Evolutionary conservation across 2,113 vertebrate species (phyloP), one percentile per base, ranked within the genome.

Genomic region (Oophaga pumilio): DNA sequence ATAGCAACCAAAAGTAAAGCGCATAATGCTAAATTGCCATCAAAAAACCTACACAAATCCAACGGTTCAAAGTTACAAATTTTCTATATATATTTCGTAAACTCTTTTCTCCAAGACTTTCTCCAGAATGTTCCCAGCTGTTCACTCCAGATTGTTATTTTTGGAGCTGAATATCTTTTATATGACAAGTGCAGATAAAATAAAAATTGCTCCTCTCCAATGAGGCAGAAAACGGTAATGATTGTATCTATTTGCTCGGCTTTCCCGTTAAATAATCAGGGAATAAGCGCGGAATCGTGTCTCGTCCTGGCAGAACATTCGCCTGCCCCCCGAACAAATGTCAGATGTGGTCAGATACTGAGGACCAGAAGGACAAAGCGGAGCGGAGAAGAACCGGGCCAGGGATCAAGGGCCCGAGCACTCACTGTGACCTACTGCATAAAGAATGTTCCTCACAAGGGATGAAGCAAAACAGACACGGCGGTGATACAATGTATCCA

Each of bases 251-350:
- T 73, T 73, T 84, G 43, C 13, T 84, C 57, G 82, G 68, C 82
- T 53, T 20, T 1, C 14, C 43, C 24, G 33, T 20, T 6, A 71
- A 62, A 62, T 28, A 53, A 68, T 86, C 60, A 86, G n/a, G n/a
- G n/a, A n/a, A n/a, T n/a, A n/a, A n/a, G 43, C 18, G 64, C 74
- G 6, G n/a, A 52, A 60, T 66, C 26, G 13, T 14, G 43, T 77
- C 24, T 33, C 15, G n/a, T n/a, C 60, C 56, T 86, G 85, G 85
- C 85, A 86, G 84, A 64, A 66, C 73, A 66, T 78, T 64, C 64
- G 60, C 52, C 53, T 57, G 76, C 52, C n/a, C 56, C 52, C 7
- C 1, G 28, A 53, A 76, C 28, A 60, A 43, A 66, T 52, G 71
- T 77, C 43, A 77, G 13, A 50, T 57, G 22, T 62, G 53, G 33